phyloP scores from a whole-genome alignment of 1,140 invertebrate species.

The Orchesella cincta region DNA sequence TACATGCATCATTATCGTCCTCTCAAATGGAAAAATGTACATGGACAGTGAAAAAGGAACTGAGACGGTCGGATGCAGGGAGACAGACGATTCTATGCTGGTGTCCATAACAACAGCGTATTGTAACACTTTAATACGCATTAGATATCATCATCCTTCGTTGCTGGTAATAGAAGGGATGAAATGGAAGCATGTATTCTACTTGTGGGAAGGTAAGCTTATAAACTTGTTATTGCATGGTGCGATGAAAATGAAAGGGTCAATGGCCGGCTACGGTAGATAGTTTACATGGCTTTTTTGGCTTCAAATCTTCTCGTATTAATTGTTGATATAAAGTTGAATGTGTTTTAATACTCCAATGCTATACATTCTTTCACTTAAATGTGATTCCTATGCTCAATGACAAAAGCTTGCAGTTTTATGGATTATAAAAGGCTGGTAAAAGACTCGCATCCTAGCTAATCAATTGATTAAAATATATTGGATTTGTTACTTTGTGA shows the following conservation, averaged over 20 bases:
- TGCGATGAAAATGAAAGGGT: conserved; percentile 43
- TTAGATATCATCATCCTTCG: background rate
- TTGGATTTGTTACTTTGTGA: no score
- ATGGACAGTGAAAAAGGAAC: background rate
- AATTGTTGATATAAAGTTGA: background rate
- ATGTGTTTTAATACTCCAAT: no score
- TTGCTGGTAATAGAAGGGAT: background rate
- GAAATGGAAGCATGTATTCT: no score
- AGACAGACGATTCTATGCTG: background rate
- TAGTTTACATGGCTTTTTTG: conserved; percentile 23
- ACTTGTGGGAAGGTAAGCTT: background rate
- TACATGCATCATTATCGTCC: no score
- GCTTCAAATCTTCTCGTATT: conserved; percentile 2
- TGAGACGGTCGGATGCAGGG: no score
- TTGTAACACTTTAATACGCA: background rate
- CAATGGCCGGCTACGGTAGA: conserved; percentile 49
- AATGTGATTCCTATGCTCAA: no score
- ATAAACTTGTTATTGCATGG: conserved; percentile 16
- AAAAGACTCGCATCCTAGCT: no score
- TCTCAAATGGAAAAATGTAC: background rate
- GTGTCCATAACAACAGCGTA: background rate
- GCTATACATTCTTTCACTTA: no score
- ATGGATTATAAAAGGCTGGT: no score
- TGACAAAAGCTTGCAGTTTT: no score
- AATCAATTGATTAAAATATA: no score